These are phyloP conservation scores for Piscicola geometra DNA, from an alignment of 2,888 invertebrate genomes.

Conservation along the genomic window DNA sequence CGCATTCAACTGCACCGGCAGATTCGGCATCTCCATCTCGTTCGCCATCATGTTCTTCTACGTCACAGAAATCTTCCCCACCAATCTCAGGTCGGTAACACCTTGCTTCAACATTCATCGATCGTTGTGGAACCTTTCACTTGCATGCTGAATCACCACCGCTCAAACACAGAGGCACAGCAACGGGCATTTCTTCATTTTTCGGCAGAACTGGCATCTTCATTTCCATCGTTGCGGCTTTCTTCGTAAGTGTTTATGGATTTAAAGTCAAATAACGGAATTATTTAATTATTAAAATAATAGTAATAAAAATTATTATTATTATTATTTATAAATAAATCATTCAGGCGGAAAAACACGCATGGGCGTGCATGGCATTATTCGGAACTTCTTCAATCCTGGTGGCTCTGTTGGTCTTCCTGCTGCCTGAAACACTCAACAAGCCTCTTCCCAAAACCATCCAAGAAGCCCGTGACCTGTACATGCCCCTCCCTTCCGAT, in stretches of 20 bases:
- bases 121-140: too few species aligned
- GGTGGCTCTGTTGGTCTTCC: neutral
- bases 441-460: neutral
- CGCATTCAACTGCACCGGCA: neutral
- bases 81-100: slow-evolving; percentile 12
- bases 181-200: neutral
- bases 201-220: neutral
- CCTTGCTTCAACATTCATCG: too few species aligned
- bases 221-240: neutral
- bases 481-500: too few species aligned
- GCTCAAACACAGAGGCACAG: neutral
- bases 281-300: neutral
- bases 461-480: neutral
- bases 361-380: neutral
- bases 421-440: slow-evolving; percentile 8
- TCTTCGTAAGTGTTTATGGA: neutral
- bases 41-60: neutral
- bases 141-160: too few species aligned
- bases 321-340: too few species aligned
- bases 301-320: too few species aligned
- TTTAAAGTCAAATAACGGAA: neutral
- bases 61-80: neutral
- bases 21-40: neutral
- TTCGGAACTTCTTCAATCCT: neutral
- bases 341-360: slow-evolving; percentile 2